phyloP scores from a whole-genome alignment of 2,113 vertebrate species.

The Romanogobio albipinnatus region DNA sequence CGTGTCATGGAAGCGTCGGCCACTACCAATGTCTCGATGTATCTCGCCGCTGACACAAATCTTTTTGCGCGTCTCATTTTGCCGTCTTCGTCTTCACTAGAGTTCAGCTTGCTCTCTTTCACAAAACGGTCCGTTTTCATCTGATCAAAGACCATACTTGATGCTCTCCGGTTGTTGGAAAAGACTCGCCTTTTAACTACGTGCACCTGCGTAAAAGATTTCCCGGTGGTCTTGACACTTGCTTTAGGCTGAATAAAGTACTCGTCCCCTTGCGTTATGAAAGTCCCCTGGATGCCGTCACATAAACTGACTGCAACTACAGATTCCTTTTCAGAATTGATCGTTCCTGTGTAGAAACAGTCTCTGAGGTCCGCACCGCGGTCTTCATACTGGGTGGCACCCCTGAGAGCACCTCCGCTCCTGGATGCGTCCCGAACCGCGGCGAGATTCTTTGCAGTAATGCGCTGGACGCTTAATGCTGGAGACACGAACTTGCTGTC shows the following conservation, averaged over 20 bases:
- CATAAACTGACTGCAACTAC: conserved; percentile 80
- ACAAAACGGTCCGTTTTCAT: conserved; percentile 15
- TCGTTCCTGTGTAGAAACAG: conserved; percentile 79
- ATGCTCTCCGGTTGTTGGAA: neutral
- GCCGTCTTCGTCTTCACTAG: neutral
- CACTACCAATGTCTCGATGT: conserved; percentile 84
- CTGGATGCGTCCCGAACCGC: conserved; percentile 29
- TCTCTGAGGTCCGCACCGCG: conserved; percentile 54
- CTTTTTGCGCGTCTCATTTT: conserved; percentile 64
- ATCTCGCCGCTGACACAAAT: conserved; percentile 81
- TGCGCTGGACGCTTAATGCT: conserved; percentile 68
- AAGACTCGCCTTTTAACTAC: conserved; percentile 57
- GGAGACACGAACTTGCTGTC: conserved; percentile 80
- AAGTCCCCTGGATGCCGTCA: conserved; percentile 76
- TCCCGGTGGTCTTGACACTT: neutral
- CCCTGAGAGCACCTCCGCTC: conserved; percentile 18
- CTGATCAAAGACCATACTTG: conserved; percentile 38
- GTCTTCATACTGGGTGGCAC: conserved; percentile 28
- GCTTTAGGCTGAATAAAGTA: conserved; percentile 76
- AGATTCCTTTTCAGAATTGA: conserved; percentile 69
- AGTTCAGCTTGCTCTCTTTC: neutral
- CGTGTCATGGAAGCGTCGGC: conserved; percentile 81
- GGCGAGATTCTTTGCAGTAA: conserved; percentile 58
- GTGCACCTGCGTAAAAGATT: conserved; percentile 52
- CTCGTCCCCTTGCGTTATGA: conserved; percentile 73